phyloP scores from a whole-genome alignment of 1,140 invertebrate genomes.

The Drosophila kanapiae region DNA sequence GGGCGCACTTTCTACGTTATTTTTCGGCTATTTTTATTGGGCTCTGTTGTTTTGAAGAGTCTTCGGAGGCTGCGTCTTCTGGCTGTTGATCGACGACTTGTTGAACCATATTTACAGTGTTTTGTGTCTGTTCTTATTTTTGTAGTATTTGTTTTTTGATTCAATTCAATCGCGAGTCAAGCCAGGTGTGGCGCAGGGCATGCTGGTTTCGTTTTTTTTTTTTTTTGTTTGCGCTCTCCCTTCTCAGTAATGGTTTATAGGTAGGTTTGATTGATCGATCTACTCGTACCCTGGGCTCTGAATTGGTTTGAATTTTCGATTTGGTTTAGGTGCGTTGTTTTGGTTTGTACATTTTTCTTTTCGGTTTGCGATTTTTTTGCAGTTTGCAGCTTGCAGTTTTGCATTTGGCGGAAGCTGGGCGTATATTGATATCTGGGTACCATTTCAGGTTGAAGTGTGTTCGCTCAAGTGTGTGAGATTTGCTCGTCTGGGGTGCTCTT shows the following conservation, averaged over 20 bases:
- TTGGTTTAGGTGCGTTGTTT: slow-evolving; percentile 59
- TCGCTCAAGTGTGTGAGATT: slow-evolving; percentile 60
- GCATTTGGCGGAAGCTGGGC: slow-evolving; percentile 82
- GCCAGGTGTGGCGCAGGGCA: slow-evolving; percentile 83
- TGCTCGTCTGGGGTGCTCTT: slow-evolving; percentile 52
- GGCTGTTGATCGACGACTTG: slow-evolving; percentile 57
- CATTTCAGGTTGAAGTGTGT: slow-evolving; percentile 81
- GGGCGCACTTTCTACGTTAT: slow-evolving; percentile 18
- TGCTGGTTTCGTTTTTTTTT: slow-evolving; percentile 61
- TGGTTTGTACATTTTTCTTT: slow-evolving; percentile 50
- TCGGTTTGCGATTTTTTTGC: slow-evolving; percentile 48
- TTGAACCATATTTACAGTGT: slow-evolving; percentile 77
- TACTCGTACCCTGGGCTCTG: slow-evolving; percentile 53
- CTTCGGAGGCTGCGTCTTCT: slow-evolving; percentile 54
- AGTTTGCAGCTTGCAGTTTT: slow-evolving; percentile 54
- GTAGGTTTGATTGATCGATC: slow-evolving; percentile 37
- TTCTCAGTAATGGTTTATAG: slow-evolving; percentile 25
- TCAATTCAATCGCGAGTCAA: slow-evolving; percentile 84
- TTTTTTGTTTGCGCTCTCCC: slow-evolving; percentile 47
- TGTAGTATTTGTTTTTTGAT: slow-evolving; percentile 49
- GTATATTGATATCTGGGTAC: slow-evolving; percentile 85
- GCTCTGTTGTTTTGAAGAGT: slow-evolving; percentile 44
- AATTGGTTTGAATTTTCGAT: slow-evolving; percentile 47
- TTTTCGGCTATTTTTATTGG: slow-evolving; percentile 18
- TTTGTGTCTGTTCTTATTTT: slow-evolving; percentile 51